Evolutionary conservation across 2,113 vertebrate genomes (phyloP).

Genomic region (Anhinga rufa): DNA sequence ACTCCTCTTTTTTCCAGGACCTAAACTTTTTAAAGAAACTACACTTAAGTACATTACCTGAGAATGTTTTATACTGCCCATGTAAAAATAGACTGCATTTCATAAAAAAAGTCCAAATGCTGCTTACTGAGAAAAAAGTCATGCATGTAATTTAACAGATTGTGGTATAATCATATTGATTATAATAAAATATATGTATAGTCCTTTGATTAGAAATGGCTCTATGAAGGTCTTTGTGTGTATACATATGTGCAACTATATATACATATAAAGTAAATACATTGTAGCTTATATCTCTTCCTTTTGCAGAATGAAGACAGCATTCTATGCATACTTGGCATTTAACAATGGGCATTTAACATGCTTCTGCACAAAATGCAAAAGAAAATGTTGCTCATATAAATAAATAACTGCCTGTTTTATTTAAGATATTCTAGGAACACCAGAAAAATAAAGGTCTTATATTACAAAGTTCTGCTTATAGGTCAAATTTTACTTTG

Average conservation of each 20-base stretch:
- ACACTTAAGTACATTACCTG: not conserved
- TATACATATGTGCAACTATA: not conserved
- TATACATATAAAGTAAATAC: not conserved
- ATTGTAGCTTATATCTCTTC: not conserved
- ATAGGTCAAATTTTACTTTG: not conserved
- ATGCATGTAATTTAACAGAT: not conserved
- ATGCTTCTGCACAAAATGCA: not conserved
- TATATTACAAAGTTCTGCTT: not conserved
- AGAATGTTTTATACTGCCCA: not conserved
- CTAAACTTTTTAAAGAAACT: not conserved
- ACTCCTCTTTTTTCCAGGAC: not conserved
- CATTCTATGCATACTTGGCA: not conserved
- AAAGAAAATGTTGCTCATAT: not conserved
- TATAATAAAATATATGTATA: not conserved
- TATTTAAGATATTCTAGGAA: not conserved
- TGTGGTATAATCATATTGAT: not conserved
- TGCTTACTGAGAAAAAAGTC: not conserved
- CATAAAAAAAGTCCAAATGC: not conserved
- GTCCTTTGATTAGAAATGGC: not conserved
- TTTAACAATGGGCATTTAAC: not conserved
- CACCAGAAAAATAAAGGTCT: not conserved
- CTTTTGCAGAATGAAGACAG: not conserved
- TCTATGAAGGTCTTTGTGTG: not conserved
- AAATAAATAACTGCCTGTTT: not conserved
- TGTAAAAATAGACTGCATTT: not conserved